Conservation (phyloP, 2,113 vertebrate genomes). For the Gambusia affinis region DNA sequence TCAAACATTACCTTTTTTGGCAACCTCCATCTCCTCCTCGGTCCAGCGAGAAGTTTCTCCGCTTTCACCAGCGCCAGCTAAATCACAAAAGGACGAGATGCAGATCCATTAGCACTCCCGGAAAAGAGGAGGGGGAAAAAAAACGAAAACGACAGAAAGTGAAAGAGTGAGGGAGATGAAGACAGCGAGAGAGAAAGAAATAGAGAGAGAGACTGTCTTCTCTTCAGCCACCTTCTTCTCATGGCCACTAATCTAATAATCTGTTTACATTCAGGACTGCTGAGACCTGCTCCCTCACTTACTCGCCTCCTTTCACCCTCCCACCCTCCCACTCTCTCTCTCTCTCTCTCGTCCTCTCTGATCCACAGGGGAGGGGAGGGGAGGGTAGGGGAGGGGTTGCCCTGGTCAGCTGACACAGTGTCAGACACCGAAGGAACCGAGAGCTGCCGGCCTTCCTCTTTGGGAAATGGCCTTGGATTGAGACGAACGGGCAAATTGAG, state of each 20-base stretch:
- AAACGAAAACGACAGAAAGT: not conserved
- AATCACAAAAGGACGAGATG: slow-evolving; percentile 72
- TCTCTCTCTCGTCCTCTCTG: slow-evolving; percentile 40
- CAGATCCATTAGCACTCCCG: slow-evolving; percentile 52
- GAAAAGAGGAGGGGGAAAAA: slow-evolving; percentile 11
- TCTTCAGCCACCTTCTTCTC: slow-evolving; percentile 64
- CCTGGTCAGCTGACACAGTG: slow-evolving; percentile 71
- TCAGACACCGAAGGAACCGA: slow-evolving; percentile 66
- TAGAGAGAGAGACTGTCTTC: slow-evolving; percentile 39
- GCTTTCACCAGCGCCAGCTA: slow-evolving; percentile 88
- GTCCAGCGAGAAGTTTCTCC: slow-evolving; percentile 99
- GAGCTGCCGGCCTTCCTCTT: slow-evolving; percentile 64
- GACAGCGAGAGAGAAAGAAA: not conserved
- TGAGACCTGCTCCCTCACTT: slow-evolving; percentile 68
- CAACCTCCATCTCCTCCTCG: slow-evolving; percentile 99
- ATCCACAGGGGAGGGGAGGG: slow-evolving; percentile 53
- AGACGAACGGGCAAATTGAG: slow-evolving; percentile 65
- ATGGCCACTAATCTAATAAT: slow-evolving; percentile 75
- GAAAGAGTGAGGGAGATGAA: slow-evolving; percentile 33
- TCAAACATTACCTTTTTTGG: slow-evolving; percentile 92
- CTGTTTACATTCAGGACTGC: slow-evolving; percentile 79
- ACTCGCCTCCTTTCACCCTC: slow-evolving; percentile 31
- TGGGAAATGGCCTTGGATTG: slow-evolving; percentile 75
- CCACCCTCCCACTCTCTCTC: not conserved
- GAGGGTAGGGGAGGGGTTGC: slow-evolving; percentile 33